These are phyloP conservation scores for Scaeva pyrastri DNA, from an alignment of 2,888 invertebrate genomes.

Conservation along the genomic window DNA sequence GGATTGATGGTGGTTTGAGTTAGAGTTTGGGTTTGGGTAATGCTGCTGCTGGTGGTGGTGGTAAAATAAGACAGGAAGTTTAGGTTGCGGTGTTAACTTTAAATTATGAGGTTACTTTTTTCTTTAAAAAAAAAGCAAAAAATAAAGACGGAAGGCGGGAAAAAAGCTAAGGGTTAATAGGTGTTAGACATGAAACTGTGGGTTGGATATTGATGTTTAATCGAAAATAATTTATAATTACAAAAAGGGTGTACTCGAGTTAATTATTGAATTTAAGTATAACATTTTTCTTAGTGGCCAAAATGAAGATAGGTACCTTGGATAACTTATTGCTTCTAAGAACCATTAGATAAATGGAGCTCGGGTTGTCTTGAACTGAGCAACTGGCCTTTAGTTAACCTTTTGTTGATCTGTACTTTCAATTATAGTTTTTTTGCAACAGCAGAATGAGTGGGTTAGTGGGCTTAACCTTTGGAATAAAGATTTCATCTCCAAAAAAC, in stretches of 20 bases:
- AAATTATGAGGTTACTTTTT: slow-evolving; percentile 58
- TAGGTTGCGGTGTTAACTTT: slow-evolving; percentile 66
- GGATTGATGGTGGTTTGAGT: slow-evolving; percentile 62
- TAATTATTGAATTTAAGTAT: neutral
- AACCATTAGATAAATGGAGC: neutral
- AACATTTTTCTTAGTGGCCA: neutral
- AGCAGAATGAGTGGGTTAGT: too few species aligned
- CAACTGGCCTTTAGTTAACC: too few species aligned
- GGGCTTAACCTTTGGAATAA: too few species aligned
- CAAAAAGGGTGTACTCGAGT: slow-evolving; percentile 2
- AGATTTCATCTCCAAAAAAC: too few species aligned
- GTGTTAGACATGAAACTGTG: slow-evolving; percentile 54
- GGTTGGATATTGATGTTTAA: slow-evolving; percentile 18
- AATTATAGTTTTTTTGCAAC: too few species aligned
- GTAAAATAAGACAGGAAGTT: slow-evolving; percentile 66
- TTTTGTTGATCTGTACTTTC: too few species aligned
- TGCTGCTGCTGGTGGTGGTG: slow-evolving; percentile 27
- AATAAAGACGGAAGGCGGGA: slow-evolving; percentile 24
- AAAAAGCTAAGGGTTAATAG: slow-evolving; percentile 61
- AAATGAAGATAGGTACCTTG: neutral
- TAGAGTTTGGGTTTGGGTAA: too few species aligned
- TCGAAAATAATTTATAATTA: slow-evolving; percentile 41
- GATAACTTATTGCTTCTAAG: too few species aligned
- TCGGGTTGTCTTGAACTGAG: too few species aligned
- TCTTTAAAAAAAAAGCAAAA: neutral